Conservation (phyloP, 2,797 vertebrate genomes). For the Vultur gryphus region DNA sequence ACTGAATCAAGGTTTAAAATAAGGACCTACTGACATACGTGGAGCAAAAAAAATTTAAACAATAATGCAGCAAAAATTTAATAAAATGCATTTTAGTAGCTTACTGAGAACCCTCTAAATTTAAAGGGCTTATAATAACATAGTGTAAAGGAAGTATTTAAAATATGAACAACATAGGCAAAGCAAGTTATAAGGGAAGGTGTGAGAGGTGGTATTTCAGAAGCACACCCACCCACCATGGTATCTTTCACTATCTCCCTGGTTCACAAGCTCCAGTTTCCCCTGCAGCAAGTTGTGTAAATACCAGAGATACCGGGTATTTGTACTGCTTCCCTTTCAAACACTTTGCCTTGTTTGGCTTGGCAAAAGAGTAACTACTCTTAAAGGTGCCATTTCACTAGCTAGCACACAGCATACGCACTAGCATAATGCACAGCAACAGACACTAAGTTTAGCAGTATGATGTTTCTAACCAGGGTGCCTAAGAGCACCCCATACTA, state of each 20-base stretch:
- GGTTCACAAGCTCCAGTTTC: not conserved
- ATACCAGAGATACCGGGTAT: constrained; percentile 22
- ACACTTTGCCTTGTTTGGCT: constrained; percentile 26
- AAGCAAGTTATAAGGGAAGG: not conserved
- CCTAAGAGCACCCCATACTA: not conserved
- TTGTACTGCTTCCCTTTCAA: constrained; percentile 32
- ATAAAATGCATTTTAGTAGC: not conserved
- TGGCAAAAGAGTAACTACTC: not conserved
- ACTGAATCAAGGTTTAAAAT: not conserved
- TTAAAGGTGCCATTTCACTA: not conserved
- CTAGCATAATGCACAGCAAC: rapidly evolving
- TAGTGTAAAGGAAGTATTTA: not conserved
- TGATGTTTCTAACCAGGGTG: not conserved
- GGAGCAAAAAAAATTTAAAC: not conserved
- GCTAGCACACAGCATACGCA: rapidly evolving
- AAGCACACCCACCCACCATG: not conserved
- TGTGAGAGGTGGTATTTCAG: not conserved
- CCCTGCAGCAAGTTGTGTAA: not conserved
- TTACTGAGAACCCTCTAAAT: not conserved
- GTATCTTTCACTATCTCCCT: not conserved
- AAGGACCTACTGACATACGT: not conserved
- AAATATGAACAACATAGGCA: not conserved
- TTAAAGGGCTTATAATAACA: not conserved
- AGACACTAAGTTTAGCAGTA: not conserved
- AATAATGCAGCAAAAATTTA: not conserved